Conservation (phyloP, 2,888 invertebrate species). For the Candidula unifasciata region DNA sequence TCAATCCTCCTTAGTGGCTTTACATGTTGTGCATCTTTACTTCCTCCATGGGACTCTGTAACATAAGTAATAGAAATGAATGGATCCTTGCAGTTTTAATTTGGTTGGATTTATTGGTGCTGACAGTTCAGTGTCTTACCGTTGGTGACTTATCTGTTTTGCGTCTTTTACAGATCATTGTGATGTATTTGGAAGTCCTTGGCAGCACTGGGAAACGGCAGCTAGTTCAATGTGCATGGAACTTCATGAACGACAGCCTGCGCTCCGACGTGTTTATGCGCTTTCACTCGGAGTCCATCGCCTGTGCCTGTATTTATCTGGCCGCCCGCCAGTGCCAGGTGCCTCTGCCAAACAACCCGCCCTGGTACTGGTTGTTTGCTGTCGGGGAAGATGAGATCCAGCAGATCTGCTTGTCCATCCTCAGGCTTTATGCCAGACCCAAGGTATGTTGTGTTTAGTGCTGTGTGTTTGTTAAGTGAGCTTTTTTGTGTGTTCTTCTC, state of each 20-base stretch:
- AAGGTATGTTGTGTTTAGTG: slow-evolving; percentile 87
- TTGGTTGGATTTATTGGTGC: no score
- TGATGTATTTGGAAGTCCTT: slow-evolving; percentile 95
- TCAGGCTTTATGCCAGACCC: slow-evolving; percentile 88
- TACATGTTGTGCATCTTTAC: no score
- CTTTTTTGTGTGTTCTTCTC: no score
- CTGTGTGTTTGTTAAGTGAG: no score
- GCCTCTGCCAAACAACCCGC: slow-evolving; percentile 89
- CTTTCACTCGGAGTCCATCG: slow-evolving; percentile 97
- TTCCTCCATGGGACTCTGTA: no score
- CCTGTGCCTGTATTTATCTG: slow-evolving; percentile 98
- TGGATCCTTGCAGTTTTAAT: no score
- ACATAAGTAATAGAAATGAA: background rate
- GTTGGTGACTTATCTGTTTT: background rate
- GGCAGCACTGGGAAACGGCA: slow-evolving; percentile 91
- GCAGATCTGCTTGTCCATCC: slow-evolving; percentile 89
- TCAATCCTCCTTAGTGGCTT: no score
- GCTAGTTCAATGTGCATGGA: slow-evolving; percentile 97
- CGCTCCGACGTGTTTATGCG: slow-evolving; percentile 97
- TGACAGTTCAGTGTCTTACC: background rate
- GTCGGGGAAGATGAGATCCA: slow-evolving; percentile 89
- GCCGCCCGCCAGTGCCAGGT: slow-evolving; percentile 79
- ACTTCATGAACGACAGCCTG: slow-evolving; percentile 99
- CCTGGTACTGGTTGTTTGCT: slow-evolving; percentile 93
- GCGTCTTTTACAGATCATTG: slow-evolving; percentile 79